Percentiles rank a stretch among this genome's conserved stretches.
Conservation (phyloP, 1,140 invertebrate species). For the Drosophila athabasca region DNA sequence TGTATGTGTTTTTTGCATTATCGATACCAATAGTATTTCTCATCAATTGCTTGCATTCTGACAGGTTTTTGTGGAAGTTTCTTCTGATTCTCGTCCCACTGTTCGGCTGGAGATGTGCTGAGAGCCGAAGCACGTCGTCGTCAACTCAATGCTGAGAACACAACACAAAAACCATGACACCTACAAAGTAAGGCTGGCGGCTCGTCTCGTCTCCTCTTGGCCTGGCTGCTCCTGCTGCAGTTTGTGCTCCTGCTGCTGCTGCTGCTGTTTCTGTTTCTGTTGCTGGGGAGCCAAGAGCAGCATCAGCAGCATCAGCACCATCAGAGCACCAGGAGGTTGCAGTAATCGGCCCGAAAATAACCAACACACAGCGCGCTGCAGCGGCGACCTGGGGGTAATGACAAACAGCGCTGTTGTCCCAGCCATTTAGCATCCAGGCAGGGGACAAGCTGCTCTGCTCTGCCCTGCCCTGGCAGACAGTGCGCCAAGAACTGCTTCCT, state of each 20-base stretch:
- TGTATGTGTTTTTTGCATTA: no score
- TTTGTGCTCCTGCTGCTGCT: conserved; percentile 1
- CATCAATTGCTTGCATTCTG: no score
- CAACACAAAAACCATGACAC: conserved; percentile 44
- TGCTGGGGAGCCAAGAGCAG: not conserved
- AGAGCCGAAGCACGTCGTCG: conserved; percentile 57
- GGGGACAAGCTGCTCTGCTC: not conserved
- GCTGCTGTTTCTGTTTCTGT: not conserved
- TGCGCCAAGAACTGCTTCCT: conserved; percentile 55
- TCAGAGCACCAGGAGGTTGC: conserved; percentile 12
- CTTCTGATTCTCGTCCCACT: not conserved
- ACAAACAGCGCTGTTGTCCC: conserved; percentile 57
- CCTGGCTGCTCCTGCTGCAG: conserved; percentile 35
- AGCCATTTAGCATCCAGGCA: conserved; percentile 45
- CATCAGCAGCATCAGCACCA: conserved; percentile 7
- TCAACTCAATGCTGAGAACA: conserved; percentile 43
- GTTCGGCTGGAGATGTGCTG: conserved; percentile 16
- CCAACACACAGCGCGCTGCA: conserved; percentile 24
- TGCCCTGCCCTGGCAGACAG: not conserved
- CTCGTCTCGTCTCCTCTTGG: no score
- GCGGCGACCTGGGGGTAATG: conserved; percentile 48
- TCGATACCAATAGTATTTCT: no score
- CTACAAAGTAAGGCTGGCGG: conserved; percentile 42
- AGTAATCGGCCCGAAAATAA: conserved; percentile 58
- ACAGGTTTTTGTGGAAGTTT: not conserved